A percentile compares a stretch with the other conserved stretches of the same genome.
Conservation (phyloP, 92 coral and sea anemone species). For the Zoanthus solanderi region DNA sequence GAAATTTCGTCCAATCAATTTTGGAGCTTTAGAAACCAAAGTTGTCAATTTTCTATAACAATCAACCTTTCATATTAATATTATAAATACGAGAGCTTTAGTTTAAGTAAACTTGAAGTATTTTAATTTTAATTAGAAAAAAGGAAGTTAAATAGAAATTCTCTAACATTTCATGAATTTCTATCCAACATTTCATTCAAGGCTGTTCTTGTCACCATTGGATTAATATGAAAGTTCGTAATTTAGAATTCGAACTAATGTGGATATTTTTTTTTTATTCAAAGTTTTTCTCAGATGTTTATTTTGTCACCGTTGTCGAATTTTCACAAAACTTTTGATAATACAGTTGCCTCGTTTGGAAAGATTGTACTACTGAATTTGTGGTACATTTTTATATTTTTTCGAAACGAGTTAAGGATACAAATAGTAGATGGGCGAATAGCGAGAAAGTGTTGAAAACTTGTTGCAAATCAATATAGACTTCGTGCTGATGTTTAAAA, state of each 20-base stretch:
- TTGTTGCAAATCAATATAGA: background rate
- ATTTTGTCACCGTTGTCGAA: background rate
- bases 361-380: background rate
- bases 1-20: slow-evolving; percentile 13
- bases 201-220: background rate
- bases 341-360: background rate
- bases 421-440: background rate
- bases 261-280: too few relatives aligned
- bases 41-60: background rate
- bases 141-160: background rate
- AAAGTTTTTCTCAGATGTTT: background rate
- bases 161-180: too few relatives aligned
- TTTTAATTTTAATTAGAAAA: slow-evolving; percentile 33
- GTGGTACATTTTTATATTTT: background rate
- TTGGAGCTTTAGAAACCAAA: background rate
- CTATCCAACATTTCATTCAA: background rate
- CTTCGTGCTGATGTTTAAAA: background rate
- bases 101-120: slow-evolving; percentile 21
- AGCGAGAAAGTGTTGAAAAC: background rate
- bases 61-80: background rate
- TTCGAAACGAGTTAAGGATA: background rate
- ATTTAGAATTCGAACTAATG: background rate
- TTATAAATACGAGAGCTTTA: background rate
- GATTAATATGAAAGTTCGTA: background rate
- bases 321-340: background rate